Evolutionary conservation across 2,888 invertebrate genomes (phyloP).

Genomic region (Rotaria sp.): DNA sequence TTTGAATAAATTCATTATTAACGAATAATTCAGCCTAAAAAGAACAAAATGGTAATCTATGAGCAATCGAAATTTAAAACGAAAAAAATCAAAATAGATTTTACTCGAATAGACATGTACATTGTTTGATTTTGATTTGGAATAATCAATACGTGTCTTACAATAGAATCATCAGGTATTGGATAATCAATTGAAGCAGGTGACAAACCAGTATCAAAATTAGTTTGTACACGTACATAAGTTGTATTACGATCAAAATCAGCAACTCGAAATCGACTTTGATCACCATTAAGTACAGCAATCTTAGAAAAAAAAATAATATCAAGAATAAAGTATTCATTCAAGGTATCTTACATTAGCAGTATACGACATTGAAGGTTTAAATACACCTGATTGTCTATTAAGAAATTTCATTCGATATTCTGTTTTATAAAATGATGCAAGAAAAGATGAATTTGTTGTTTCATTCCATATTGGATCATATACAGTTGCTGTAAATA

Average conservation of each 20-base stretch:
- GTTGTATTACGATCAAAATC: not conserved
- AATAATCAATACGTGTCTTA: not conserved
- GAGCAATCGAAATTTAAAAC: too few species aligned
- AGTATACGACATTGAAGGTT: slow-evolving; percentile 83
- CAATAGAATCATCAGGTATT: not conserved
- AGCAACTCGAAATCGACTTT: not conserved
- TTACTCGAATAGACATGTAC: slow-evolving; percentile 20
- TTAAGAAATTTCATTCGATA: slow-evolving; percentile 66
- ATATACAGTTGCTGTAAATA: slow-evolving; percentile 50
- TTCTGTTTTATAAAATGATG: slow-evolving; percentile 78
- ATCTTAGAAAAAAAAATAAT: not conserved
- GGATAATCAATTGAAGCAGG: not conserved
- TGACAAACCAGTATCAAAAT: not conserved
- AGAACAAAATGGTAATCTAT: not conserved
- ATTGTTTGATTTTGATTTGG: not conserved
- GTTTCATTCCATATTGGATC: slow-evolving; percentile 53
- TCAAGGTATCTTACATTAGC: slow-evolving; percentile 63
- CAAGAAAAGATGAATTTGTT: slow-evolving; percentile 69
- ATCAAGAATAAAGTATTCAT: not conserved
- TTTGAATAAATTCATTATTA: slow-evolving; percentile 5
- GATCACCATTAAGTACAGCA: not conserved
- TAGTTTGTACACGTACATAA: not conserved
- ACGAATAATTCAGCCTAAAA: slow-evolving; percentile 23
- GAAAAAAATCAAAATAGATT: too few species aligned
- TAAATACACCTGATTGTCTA: slow-evolving; percentile 83